Base-by-base conservation (phyloP, 2,113 vertebrate genomes). In the Aplodontia rufa region DNA sequence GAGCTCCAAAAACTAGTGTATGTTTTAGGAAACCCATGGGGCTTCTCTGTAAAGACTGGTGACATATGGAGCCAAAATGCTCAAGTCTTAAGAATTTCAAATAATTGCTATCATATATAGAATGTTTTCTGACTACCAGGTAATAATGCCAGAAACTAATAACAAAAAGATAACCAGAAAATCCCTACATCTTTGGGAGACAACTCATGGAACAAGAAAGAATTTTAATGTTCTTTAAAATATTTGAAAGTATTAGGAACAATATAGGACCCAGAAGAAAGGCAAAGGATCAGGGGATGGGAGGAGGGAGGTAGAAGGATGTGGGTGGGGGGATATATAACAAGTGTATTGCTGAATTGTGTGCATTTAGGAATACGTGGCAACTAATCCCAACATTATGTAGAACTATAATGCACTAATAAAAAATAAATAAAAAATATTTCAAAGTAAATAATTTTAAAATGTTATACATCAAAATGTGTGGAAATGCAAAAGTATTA, bases 201-300 rank as follows among this genome's bases (percentile, higher is more conserved):
- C 72, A 93, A 81, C 37, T 66, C 22, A 16, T 42, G 45, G 12
- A 19, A n/a, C 11, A 72, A 64, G 66, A 14, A 58, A 64, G 16
- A 85, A 86, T 78, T 85, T 32, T 68, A 78, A 85, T 68, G 68
- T 86, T 68, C 45, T 37, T n/a, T n/a, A 78, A 85, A 78, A 86
- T 62, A 60, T 62, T 40, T 86, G 10, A 14, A 66, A 84, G 60
- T 74, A 74, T n/a, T n/a, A n/a, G n/a, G n/a, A n/a, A n/a, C n/a
- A n/a, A n/a, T n/a, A n/a, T n/a, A n/a, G n/a, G n/a, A n/a, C n/a
- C n/a, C n/a, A n/a, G n/a, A n/a, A n/a, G n/a, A n/a, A n/a, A n/a
- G n/a, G n/a, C n/a, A n/a, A n/a, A n/a, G n/a, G n/a, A n/a, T n/a
- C n/a, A n/a, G n/a, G n/a, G n/a, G n/a, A n/a, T n/a, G n/a, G n/a